Evolutionary conservation across 2,888 invertebrate genomes (phyloP).

Genomic region (Psococerastis gibbosa): DNA sequence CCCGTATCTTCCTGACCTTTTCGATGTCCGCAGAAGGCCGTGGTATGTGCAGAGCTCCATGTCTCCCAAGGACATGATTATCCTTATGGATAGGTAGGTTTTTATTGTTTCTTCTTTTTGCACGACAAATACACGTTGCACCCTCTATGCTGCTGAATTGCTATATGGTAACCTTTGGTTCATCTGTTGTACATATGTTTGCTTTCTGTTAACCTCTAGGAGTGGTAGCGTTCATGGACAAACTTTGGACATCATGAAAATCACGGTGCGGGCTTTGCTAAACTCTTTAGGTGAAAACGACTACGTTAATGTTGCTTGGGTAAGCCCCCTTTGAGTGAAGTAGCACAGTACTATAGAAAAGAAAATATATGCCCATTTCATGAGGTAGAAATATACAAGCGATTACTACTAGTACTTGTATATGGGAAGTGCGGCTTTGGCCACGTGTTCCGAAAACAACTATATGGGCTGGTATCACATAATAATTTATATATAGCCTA

Average conservation of each 20-base stretch:
- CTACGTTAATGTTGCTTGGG: slow-evolving; percentile 28
- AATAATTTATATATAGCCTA: too few relatives aligned
- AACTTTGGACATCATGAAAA: slow-evolving; percentile 29
- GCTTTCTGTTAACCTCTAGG: slow-evolving; percentile 16
- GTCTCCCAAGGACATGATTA: slow-evolving; percentile 30
- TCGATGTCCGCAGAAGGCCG: slow-evolving; percentile 27
- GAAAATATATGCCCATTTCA: too few relatives aligned
- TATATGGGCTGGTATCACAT: too few relatives aligned
- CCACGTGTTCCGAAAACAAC: too few relatives aligned
- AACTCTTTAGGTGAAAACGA: slow-evolving; percentile 31
- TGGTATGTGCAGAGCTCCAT: slow-evolving; percentile 30
- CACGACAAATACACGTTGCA: too few relatives aligned
- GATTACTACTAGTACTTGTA: too few relatives aligned
- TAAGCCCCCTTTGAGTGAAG: slow-evolving; percentile 21
- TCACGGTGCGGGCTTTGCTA: slow-evolving; percentile 27
- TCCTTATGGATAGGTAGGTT: slow-evolving; percentile 29
- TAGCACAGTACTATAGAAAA: too few relatives aligned
- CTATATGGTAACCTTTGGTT: not conserved
- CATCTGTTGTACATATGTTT: not conserved
- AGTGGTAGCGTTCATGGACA: slow-evolving; percentile 32
- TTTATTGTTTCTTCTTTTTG: not conserved
- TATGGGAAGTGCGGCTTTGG: too few relatives aligned
- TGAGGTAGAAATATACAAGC: too few relatives aligned
- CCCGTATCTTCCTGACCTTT: slow-evolving; percentile 23
- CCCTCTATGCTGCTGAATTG: not conserved